phyloP scores from a whole-genome alignment of 2,797 vertebrate genomes.

The Cyclopterus lumpus region DNA sequence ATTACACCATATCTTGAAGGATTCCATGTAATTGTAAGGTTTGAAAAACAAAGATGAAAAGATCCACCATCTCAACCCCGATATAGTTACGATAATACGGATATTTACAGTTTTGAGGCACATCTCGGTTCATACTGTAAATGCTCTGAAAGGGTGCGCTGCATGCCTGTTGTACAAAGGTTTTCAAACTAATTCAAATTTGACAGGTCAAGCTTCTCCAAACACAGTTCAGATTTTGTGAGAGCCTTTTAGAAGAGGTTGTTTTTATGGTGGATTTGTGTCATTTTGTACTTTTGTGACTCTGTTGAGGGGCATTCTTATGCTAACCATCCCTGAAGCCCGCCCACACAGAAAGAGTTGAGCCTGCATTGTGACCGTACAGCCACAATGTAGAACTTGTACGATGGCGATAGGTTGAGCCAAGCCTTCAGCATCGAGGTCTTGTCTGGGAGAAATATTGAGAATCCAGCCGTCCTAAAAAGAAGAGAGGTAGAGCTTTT shows the following conservation, averaged over 20 bases:
- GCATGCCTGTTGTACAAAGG: background rate
- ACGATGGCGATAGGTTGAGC: background rate
- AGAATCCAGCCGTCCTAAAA: slow-evolving; percentile 13
- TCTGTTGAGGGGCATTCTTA: slow-evolving; percentile 35
- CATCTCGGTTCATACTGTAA: background rate
- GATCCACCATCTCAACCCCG: background rate
- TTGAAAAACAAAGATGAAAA: background rate
- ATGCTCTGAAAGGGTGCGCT: background rate
- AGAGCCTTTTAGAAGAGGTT: background rate
- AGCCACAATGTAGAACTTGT: slow-evolving; percentile 13
- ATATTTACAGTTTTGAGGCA: background rate
- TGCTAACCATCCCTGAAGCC: slow-evolving; percentile 4
- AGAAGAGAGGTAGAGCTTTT: slow-evolving; percentile 24
- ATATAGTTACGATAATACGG: background rate
- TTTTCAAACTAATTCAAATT: background rate
- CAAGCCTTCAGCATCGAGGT: slow-evolving; percentile 16
- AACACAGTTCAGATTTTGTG: background rate
- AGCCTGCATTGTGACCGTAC: slow-evolving; percentile 21
- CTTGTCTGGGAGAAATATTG: slow-evolving; percentile 51
- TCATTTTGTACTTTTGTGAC: slow-evolving; percentile 2
- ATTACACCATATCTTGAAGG: background rate
- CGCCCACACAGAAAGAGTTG: slow-evolving; percentile 12
- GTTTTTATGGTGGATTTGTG: slow-evolving; percentile 13
- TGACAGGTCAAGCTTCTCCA: background rate
- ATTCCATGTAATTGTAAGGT: background rate